Base-by-base conservation (phyloP, 2,888 invertebrate genomes). In the Athrips mouffetella region DNA sequence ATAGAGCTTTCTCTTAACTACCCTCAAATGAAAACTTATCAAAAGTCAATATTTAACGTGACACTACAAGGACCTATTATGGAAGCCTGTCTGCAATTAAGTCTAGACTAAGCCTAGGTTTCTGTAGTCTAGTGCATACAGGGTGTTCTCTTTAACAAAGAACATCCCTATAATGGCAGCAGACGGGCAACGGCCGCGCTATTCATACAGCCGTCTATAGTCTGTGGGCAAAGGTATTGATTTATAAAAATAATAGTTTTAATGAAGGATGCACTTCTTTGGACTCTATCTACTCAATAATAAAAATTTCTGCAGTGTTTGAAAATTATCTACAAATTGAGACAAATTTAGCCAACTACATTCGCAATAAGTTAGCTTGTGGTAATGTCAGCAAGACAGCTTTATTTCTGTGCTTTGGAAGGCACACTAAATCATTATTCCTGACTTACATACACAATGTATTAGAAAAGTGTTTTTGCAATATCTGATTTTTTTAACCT, bases 121-220 rank as follows among this genome's bases (percentile, higher is more conserved):
- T n/a, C n/a, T n/a, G n/a, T 10, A 42, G 42, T 18, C 42, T 42
- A 42, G 18, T 25, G 42, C 29, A 42, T 20, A 27, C 25, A 42
- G 10, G 16, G 27, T 42, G 16, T 6, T 8, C 37, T 15, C 33
- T 15, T 33, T 18, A 37, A 37, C 42, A 42, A 29, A 42, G 29
- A 10, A n/a, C 57, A 16, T 16, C 41, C 41, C 42, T 18, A 42
- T 42, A 39, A 39, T 49, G 25, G 16, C 13, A 15, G 46, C 42
- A 50, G 50, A 46, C 50, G 50, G 50, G 50, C 50, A 50, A 50
- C 35, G 46, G 40, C 50, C 50, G 27, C 3, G 13, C 13, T 3
- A 5, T 18, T 10, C 42, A 29, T 27, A 42, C 42, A 42, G 11
- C 21, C 37, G 18, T 37, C 1, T 21, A 18, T 37, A 37, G 37